Conservation (phyloP, 2,113 vertebrate species). For the Eidolon helvum region DNA sequence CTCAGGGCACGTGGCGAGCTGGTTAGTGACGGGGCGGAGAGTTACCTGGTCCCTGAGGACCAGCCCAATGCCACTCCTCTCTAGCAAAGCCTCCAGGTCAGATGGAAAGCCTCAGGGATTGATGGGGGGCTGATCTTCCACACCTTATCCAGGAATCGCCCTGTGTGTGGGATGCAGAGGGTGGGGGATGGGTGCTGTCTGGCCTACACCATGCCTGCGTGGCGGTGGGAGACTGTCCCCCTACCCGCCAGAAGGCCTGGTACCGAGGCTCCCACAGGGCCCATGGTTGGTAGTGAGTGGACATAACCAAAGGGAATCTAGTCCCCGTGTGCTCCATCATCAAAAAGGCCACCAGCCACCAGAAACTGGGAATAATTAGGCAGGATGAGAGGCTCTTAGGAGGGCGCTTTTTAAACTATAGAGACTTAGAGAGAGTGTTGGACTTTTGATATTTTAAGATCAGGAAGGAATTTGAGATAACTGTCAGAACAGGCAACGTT, state of each 20-base stretch:
- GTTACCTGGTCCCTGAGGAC: background rate
- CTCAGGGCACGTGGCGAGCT: background rate
- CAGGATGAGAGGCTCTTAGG: background rate
- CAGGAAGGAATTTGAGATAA: background rate
- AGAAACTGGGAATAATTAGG: background rate
- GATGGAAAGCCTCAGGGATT: background rate
- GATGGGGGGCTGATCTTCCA: background rate
- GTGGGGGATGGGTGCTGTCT: background rate
- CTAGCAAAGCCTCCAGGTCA: background rate
- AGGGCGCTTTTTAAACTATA: background rate
- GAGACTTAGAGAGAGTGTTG: background rate
- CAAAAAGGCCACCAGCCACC: background rate
- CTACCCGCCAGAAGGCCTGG: accelerated
- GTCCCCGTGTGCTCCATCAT: background rate
- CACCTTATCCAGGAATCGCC: background rate
- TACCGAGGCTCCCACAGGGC: background rate
- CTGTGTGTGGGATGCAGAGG: no score
- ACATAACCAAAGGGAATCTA: no score
- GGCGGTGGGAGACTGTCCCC: background rate
- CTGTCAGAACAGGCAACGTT: background rate
- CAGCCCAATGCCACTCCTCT: background rate
- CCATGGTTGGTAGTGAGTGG: no score
- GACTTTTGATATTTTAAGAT: background rate
- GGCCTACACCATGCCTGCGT: no score
- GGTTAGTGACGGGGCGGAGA: background rate